These are phyloP conservation scores for Myzus persicae DNA, from an alignment of 1,140 invertebrate genomes.

Conservation along the genomic window DNA sequence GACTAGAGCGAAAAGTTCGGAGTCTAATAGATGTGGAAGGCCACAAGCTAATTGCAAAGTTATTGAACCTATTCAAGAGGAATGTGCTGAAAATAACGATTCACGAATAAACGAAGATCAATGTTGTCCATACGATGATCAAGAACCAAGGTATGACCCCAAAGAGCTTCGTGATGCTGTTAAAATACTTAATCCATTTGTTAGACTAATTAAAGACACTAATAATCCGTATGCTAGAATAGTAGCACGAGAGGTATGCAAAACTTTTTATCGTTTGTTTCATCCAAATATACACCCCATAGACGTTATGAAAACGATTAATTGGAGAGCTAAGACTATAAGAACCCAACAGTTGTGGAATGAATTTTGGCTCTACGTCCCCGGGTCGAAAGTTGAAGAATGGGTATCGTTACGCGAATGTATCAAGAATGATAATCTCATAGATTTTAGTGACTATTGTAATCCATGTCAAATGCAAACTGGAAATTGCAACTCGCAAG, in stretches of 20 bases:
- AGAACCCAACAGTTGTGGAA: conserved; percentile 3
- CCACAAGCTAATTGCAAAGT: not conserved
- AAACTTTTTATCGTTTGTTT: conserved; percentile 36
- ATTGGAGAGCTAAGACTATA: not conserved
- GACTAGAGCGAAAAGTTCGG: not conserved
- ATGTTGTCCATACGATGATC: not conserved
- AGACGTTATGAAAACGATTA: not conserved
- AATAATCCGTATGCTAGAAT: conserved; percentile 41
- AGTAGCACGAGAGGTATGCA: conserved; percentile 32
- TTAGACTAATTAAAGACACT: conserved; percentile 40
- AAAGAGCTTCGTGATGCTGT: conserved; percentile 35
- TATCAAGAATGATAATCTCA: not conserved
- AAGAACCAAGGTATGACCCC: conserved; percentile 31
- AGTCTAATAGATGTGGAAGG: not conserved
- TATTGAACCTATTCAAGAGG: not conserved
- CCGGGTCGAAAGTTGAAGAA: not conserved
- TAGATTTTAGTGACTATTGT: not conserved
- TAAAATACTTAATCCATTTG: conserved; percentile 8
- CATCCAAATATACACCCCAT: not conserved
- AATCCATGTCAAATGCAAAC: not conserved
- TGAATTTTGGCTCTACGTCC: conserved; percentile 33
- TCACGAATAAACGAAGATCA: not conserved
- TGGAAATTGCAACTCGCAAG: not conserved
- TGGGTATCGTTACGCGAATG: not conserved
- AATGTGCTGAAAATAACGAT: not conserved